Evolutionary conservation across 1,140 invertebrate genomes (phyloP).

Genomic region (Ladona fulva): DNA sequence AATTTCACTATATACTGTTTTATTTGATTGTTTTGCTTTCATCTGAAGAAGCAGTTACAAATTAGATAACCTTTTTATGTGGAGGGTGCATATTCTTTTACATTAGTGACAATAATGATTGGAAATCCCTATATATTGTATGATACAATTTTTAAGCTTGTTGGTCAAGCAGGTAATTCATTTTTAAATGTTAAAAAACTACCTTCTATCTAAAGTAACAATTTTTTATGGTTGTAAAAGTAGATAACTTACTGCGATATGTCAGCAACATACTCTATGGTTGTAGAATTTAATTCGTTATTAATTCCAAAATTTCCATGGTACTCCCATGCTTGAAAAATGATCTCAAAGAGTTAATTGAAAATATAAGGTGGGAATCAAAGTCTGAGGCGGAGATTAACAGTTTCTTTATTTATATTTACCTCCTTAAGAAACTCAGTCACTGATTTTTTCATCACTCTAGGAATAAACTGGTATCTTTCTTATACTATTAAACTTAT

Average conservation of each 20-base stretch:
- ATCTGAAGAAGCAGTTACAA: not conserved
- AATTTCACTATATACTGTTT: not conserved
- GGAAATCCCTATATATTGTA: not conserved
- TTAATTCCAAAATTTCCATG: not conserved
- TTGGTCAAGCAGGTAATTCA: not conserved
- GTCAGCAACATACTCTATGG: not conserved
- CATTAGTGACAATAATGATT: constrained; percentile 3
- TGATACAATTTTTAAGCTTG: not conserved
- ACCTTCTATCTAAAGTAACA: not conserved
- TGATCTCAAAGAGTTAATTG: too few species aligned
- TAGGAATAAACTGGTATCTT: too few species aligned
- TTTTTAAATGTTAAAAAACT: not conserved
- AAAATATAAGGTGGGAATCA: too few species aligned
- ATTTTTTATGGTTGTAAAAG: not conserved
- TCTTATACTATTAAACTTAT: too few species aligned
- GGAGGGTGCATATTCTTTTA: not conserved
- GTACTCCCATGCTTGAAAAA: not conserved
- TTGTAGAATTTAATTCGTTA: not conserved
- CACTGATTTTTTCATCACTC: too few species aligned
- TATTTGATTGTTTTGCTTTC: not conserved
- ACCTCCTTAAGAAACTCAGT: too few species aligned
- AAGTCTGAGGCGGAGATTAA: too few species aligned
- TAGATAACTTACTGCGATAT: not conserved
- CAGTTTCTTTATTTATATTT: too few species aligned
- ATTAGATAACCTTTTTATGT: not conserved